These are phyloP conservation scores for Bujurquina vittata DNA, from an alignment of 2,113 vertebrate genomes.

Conservation along the genomic window DNA sequence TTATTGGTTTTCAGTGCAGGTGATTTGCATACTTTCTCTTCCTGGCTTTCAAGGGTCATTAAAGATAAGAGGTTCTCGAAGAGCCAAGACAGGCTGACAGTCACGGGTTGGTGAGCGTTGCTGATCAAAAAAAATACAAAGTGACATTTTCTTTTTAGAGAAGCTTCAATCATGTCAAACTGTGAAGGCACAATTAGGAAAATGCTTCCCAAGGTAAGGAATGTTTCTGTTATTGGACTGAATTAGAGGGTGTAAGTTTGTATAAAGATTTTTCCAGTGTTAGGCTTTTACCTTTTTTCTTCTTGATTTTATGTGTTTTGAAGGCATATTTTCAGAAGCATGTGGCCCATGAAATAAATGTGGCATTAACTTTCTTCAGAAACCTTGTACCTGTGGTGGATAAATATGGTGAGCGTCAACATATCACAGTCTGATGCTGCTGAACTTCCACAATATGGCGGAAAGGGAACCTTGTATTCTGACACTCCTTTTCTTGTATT, in stretches of 20 bases:
- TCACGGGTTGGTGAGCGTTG: accelerated
- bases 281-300: background rate
- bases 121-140: background rate
- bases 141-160: background rate
- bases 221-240: background rate
- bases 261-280: background rate
- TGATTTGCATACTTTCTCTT: constrained; percentile 26
- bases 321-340: constrained; percentile 87
- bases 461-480: background rate
- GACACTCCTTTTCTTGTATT: background rate
- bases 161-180: constrained; percentile 73
- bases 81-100: background rate
- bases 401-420: constrained; percentile 83
- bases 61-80: constrained; percentile 26
- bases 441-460: background rate
- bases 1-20: constrained; percentile 11
- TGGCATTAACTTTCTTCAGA: constrained; percentile 85
- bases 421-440: background rate
- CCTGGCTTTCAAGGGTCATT: constrained; percentile 31
- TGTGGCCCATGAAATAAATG: constrained; percentile 85
- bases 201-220: constrained; percentile 89
- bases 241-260: background rate
- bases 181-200: constrained; percentile 80
- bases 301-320: constrained; percentile 35
- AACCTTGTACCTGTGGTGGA: constrained; percentile 87